phyloP scores from a whole-genome alignment of 2,888 invertebrate species.

The Ecdyonurus torrentis region DNA sequence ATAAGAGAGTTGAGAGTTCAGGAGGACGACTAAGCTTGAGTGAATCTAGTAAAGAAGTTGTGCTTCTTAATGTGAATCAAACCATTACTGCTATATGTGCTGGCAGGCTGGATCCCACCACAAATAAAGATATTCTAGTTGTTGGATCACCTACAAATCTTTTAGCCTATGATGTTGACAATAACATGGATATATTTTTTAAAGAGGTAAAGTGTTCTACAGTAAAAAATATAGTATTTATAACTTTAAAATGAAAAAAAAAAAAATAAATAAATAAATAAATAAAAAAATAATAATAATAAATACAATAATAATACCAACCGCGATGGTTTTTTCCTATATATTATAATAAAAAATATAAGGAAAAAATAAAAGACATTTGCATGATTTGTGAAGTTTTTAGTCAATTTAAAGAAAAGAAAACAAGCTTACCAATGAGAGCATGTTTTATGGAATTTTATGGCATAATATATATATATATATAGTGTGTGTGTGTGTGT shows the following conservation, averaged over 20 bases:
- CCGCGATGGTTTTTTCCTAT: too few species aligned
- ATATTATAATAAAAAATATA: too few species aligned
- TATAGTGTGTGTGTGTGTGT: too few species aligned
- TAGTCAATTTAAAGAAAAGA: too few species aligned
- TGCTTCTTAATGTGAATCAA: slow-evolving; percentile 63
- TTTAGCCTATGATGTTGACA: slow-evolving; percentile 76
- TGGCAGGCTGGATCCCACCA: slow-evolving; percentile 48
- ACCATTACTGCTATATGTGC: slow-evolving; percentile 57
- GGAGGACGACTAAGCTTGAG: slow-evolving; percentile 44
- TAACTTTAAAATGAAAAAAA: background rate
- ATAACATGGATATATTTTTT: slow-evolving; percentile 81
- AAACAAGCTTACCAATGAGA: too few species aligned
- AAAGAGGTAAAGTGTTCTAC: slow-evolving; percentile 50
- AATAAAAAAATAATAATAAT: background rate
- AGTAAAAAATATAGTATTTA: background rate
- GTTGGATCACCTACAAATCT: slow-evolving; percentile 62
- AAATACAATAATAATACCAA: too few species aligned
- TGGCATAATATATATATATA: too few species aligned
- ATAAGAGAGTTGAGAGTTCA: slow-evolving; percentile 38
- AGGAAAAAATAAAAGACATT: too few species aligned
- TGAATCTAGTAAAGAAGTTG: slow-evolving; percentile 44
- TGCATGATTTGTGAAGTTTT: too few species aligned
- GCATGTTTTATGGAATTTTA: too few species aligned
- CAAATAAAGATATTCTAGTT: slow-evolving; percentile 56
- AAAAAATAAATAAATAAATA: background rate